A percentile compares a stretch with the other conserved stretches of the same genome.
Conservation (phyloP, 2,113 vertebrate species). For the Opisthocomus hoazin region DNA sequence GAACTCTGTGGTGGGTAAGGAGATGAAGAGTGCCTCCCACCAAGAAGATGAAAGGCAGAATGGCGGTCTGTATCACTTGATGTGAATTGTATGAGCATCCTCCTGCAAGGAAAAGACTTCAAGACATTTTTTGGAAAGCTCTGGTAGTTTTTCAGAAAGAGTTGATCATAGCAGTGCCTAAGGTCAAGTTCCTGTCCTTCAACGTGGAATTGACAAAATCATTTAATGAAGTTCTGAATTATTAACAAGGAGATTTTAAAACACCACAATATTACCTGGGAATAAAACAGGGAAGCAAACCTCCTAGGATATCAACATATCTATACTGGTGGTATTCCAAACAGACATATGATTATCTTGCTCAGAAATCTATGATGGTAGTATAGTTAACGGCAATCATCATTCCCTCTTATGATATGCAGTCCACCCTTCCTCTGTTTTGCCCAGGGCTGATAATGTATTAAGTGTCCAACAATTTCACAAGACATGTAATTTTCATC, state of each 20-base stretch:
- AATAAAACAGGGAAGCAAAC: background rate
- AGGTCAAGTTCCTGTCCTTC: background rate
- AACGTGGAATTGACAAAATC: background rate
- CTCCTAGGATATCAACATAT: background rate
- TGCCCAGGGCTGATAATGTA: background rate
- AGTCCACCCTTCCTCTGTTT: background rate
- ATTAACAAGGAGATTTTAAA: background rate
- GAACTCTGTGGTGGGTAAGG: background rate
- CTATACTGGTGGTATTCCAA: background rate
- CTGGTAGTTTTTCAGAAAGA: background rate
- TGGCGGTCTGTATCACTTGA: accelerated
- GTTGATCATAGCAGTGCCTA: background rate
- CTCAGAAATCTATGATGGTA: background rate
- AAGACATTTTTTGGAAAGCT: background rate
- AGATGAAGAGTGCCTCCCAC: background rate
- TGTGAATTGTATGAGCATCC: background rate
- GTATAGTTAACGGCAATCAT: background rate
- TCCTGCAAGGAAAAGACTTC: background rate
- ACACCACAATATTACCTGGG: background rate
- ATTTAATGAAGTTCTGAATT: background rate
- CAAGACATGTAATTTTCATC: background rate
- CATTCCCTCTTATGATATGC: background rate
- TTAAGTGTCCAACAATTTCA: background rate
- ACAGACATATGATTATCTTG: background rate
- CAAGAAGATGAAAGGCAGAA: background rate